Base-by-base conservation (phyloP, 2,113 vertebrate species). In the Cyanistes caeruleus region DNA sequence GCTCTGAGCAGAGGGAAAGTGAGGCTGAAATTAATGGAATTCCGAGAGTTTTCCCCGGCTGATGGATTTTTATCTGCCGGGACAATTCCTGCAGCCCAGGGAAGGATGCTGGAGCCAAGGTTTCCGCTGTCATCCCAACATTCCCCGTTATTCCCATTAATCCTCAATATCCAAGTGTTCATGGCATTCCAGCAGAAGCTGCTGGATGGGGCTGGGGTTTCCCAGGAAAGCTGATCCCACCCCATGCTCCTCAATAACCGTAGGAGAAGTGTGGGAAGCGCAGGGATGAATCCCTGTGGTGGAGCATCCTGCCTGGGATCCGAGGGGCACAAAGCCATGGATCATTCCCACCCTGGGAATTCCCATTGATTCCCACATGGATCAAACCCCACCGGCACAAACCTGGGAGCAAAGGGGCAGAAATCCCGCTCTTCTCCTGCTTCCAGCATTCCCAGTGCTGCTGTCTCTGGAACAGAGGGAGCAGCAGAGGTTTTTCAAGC, bases 311-410 rank as follows among this genome's bases (percentile, higher is more conserved):
- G 30, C 33, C 28, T 46, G 67, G 67, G 28, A 39, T 27, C 33
- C 0, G 0, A 30, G 20, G 3, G 3, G 7, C 49, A 37, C 35
- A 2, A 7, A 83, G 14, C 44, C 52, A 25, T 2, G 7, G 16
- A 31, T 1, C 0, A 9, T 85, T 41, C 9, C 65, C 25, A 55
- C 15, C 41, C 51, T 21, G 25, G 39, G 39, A 39, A 39, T 39
- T 39, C 39, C 39, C 39, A 39, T 12, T 39, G 39, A 39, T 39
- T 39, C 39, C 39, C 39, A 4, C 39, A 39, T 39, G 39, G 39
- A 39, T 39, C 39, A 14, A 69, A 82, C 22, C 58, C 9, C 8
- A 6, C 48, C 0, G 0, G 51, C 1, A 7, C 7, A 59, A 84
- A 46, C 77, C 44, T 51, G 60, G 48, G 59, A 53, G 30, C 10